Evolutionary conservation across 2,113 vertebrate species (phyloP), one percentile per base, ranked within the genome.

Genomic region (Epinephelus moara): DNA sequence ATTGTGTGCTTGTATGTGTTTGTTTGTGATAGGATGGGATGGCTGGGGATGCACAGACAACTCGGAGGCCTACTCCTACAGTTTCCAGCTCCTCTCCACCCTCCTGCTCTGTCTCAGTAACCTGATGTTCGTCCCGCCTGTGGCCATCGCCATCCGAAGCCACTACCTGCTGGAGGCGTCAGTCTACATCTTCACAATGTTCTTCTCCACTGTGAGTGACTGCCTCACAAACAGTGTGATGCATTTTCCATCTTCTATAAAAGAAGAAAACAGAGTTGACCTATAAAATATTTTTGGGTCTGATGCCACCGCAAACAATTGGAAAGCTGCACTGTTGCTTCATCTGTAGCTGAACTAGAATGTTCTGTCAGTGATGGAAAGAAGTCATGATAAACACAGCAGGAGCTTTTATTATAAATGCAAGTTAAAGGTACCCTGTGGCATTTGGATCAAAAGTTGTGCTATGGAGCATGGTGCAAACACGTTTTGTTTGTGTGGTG

Each of bases 41-140:
- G 98, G 98, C 78, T 99, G 98, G 98, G 98, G 98, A 21, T 99
- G 98, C 88, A 99, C 98, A 0, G 98, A 99, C 94, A 99, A 98
- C 4, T 92, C 96, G 0, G 96, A 96, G 53, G 98, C 98, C 5
- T 98, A 97, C 94, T 97, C 97, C 70, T 99, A 99, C 1, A 96
- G 98, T 64, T 99, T 99, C 95, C 98, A 99, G 95, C 96, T 99
- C 40, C 96, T 99, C 82, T 99, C 98, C 88, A 99, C 98, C 0
- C 95, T 99, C 14, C 95, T 99, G 62, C 96, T 99, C n/a, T 99
- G 98, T 82, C 96, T 99, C 91, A 99, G 98, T 91, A 99, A 99
- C 86, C 95, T 99, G 88, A 99, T 99, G 98, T 99, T 99, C 1
- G 94, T 99, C 66, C 98, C 98, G 0, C 98, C 98, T 0, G 97